Evolutionary conservation across 1,140 invertebrate species (phyloP).

Genomic region (Halictus rubicundus): DNA sequence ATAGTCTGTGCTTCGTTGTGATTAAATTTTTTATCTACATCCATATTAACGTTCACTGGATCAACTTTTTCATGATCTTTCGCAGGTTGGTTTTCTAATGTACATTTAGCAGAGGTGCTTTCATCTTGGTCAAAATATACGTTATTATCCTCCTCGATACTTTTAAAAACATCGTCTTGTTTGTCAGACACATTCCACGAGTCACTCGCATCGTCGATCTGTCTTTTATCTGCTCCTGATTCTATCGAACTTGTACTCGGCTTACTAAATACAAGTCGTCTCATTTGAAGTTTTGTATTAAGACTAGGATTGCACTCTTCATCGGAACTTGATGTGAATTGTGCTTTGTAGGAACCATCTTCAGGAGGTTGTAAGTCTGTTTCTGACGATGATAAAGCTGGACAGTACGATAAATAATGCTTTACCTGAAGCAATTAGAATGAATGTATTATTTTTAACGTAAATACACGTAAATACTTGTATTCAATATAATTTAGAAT

Average conservation of each 20-base stretch:
- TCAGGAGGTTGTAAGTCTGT: slow-evolving; percentile 64
- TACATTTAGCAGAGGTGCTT: slow-evolving; percentile 9
- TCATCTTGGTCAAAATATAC: slow-evolving; percentile 5
- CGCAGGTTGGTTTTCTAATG: slow-evolving; percentile 7
- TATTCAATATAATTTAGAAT: slow-evolving; percentile 11
- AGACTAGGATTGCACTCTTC: slow-evolving; percentile 73
- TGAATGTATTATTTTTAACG: neutral
- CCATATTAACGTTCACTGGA: slow-evolving; percentile 42
- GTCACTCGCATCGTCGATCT: slow-evolving; percentile 30
- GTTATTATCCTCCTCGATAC: slow-evolving; percentile 47
- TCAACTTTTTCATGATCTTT: slow-evolving; percentile 43
- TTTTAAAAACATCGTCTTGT: slow-evolving; percentile 51
- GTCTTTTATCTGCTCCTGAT: slow-evolving; percentile 58
- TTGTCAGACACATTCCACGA: slow-evolving; percentile 39
- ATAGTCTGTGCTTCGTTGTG: slow-evolving; percentile 44
- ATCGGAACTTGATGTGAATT: slow-evolving; percentile 76
- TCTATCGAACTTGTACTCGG: slow-evolving; percentile 64
- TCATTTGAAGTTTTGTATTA: slow-evolving; percentile 68
- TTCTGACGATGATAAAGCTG: slow-evolving; percentile 59
- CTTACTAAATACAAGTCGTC: slow-evolving; percentile 69
- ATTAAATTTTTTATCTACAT: slow-evolving; percentile 58
- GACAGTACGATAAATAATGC: slow-evolving; percentile 68
- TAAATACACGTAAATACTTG: slow-evolving; percentile 3
- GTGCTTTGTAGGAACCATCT: slow-evolving; percentile 74
- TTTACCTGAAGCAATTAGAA: slow-evolving; percentile 61